phyloP scores from a whole-genome alignment of 2,888 invertebrate species.

The Drosophila acutilabella region DNA sequence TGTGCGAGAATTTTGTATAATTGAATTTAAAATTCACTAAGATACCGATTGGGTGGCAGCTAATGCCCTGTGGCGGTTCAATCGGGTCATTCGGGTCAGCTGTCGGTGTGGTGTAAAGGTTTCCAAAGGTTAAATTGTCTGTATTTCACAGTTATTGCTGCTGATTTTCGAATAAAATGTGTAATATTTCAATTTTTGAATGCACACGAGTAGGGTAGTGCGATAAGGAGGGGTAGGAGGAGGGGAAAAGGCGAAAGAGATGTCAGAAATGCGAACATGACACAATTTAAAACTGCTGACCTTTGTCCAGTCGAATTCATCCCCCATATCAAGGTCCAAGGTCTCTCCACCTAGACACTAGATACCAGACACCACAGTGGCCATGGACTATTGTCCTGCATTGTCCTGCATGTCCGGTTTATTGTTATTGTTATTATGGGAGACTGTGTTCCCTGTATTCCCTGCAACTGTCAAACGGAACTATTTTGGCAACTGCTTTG shows the following conservation, averaged over 20 bases:
- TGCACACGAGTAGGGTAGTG: constrained; percentile 6
- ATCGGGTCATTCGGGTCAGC: constrained; percentile 51
- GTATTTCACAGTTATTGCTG: constrained; percentile 62
- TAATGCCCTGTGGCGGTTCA: constrained; percentile 20
- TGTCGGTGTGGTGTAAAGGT: constrained; percentile 57
- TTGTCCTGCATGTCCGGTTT: constrained; percentile 69
- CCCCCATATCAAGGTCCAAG: constrained; percentile 56
- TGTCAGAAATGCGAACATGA: constrained; percentile 69
- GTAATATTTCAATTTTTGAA: constrained; percentile 81
- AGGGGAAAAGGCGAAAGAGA: constrained; percentile 20
- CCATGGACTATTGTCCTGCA: constrained; percentile 57
- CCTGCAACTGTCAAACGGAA: constrained; percentile 73
- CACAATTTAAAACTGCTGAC: constrained; percentile 80
- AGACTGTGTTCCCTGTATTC: constrained; percentile 38
- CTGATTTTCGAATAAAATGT: constrained; percentile 70
- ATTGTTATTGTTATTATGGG: constrained; percentile 81
- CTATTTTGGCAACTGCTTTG: constrained; percentile 58
- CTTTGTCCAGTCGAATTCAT: constrained; percentile 60
- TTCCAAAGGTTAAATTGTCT: constrained; percentile 56
- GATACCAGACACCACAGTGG: constrained; percentile 7
- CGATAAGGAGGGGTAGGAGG: constrained; percentile 3
- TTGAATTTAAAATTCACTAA: constrained; percentile 6
- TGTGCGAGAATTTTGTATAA: not conserved
- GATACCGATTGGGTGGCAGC: constrained; percentile 7
- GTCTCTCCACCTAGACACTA: constrained; percentile 49